Base-by-base conservation (phyloP, 2,113 vertebrate species). In the Rana temporaria region DNA sequence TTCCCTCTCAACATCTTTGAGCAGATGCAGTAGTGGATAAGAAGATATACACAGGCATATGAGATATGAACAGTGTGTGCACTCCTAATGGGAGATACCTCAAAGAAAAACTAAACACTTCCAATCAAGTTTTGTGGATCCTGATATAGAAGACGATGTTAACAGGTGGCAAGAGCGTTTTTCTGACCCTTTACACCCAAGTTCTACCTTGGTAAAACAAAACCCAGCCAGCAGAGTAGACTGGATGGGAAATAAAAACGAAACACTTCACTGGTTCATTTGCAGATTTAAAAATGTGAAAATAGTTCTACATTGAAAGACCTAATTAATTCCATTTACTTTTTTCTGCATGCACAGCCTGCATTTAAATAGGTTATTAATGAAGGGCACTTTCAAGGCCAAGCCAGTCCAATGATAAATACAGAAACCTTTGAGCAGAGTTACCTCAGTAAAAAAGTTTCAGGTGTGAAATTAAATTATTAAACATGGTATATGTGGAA, bases 301-400 rank as follows among this genome's bases (percentile, higher is more conserved):
- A 86, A 57, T 81, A 64, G 79, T 57, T 75, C 52, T 26, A 53
- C 38, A 71, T 55, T 77, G 69, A 79, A 73, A 62, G 24, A 74
- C 20, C 69, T 82, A 55, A 68, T 65, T 80, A 78, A 85, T 67
- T 79, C 81, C 20, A 78, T 76, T 71, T 77, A 57, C 52, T 65
- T 79, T 79, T 65, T 84, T 79, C 60, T 65, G 62, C 70, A 65
- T 56, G 42, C 59, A 9, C 70, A 65, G 79, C 19, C 48, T 82
- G 79, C 79, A 82, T 82, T 74, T 82, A 82, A 74, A 82, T 82
- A 66, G 79, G 70, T 73, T 82, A 73, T 74, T 82, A 82, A 82
- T 74, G 79, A 82, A 74, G 69, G 79, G 70, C 79, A 82, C 79
- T 57, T 66, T 16, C 79, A 73, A 74, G 69, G 79, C 70, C 70